A percentile compares a stretch with the other conserved stretches of the same genome.
Conservation (phyloP, 2,797 vertebrate genomes). For the Gallinago stenura region DNA sequence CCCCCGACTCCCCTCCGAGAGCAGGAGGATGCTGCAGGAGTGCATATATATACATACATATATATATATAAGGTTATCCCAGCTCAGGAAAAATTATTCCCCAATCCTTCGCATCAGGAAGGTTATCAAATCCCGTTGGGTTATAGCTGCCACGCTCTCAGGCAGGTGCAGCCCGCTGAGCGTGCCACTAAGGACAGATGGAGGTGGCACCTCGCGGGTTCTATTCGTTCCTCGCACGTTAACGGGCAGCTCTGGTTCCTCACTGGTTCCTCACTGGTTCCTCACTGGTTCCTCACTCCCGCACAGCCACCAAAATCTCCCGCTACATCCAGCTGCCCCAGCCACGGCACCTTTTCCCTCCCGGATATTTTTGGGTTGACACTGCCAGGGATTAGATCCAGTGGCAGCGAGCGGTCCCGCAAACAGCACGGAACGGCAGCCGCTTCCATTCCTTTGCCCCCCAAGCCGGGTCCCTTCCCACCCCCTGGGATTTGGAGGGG, state of each 20-base stretch:
- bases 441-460: background rate
- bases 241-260: conserved; percentile 29
- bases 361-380: background rate
- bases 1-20: background rate
- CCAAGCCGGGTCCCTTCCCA: background rate
- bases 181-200: background rate
- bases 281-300: conserved; percentile 32
- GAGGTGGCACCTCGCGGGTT: background rate
- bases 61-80: background rate
- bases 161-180: background rate
- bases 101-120: background rate
- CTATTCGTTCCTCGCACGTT: background rate
- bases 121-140: background rate
- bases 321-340: background rate
- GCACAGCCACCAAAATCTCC: conserved; percentile 18
- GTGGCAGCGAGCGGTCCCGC: background rate
- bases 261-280: conserved; percentile 35
- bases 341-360: background rate
- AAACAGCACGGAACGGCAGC: background rate
- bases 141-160: background rate
- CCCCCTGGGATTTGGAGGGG: background rate
- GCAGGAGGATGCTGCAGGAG: rapidly evolving
- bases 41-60: background rate
- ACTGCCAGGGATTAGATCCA: background rate
- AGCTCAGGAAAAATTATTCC: background rate